Conservation (phyloP, 2,888 invertebrate genomes). For the Dromius quadrimaculatus region DNA sequence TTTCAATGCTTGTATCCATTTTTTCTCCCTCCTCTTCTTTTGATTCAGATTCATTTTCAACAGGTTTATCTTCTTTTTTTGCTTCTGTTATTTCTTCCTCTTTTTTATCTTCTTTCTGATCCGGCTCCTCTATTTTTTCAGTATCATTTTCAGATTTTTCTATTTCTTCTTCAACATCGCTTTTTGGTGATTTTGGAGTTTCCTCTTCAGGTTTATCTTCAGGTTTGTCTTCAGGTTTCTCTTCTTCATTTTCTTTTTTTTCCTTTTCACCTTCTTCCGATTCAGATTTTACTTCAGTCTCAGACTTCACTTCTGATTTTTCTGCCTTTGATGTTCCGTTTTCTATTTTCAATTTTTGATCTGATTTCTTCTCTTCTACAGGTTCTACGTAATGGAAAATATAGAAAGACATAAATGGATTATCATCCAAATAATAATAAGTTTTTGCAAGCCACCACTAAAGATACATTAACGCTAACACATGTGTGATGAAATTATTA, state of each 20-base stretch:
- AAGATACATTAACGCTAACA: too few species aligned
- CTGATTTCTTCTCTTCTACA: constrained; percentile 58
- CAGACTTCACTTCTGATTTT: constrained; percentile 48
- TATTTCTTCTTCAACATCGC: constrained; percentile 59
- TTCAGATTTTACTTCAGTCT: constrained; percentile 43
- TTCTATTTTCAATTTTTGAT: constrained; percentile 57
- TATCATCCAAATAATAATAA: too few species aligned
- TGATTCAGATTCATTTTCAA: constrained; percentile 63
- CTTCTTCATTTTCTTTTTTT: constrained; percentile 46
- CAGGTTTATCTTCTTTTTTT: constrained; percentile 56
- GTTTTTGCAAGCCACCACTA: too few species aligned
- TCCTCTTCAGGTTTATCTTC: constrained; percentile 50
- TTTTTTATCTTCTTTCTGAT: constrained; percentile 54
- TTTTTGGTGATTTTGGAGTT: constrained; percentile 38
- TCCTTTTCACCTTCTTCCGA: constrained; percentile 39
- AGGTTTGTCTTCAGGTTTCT: constrained; percentile 41
- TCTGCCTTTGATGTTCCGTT: constrained; percentile 44
- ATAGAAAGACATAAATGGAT: too few species aligned
- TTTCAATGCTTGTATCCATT: constrained; percentile 53
- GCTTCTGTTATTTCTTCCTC: constrained; percentile 45
- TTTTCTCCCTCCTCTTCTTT: constrained; percentile 64
- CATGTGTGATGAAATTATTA: too few species aligned
- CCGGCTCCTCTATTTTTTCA: constrained; percentile 55
- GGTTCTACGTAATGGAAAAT: constrained; percentile 52
- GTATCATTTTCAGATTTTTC: constrained; percentile 67